A percentile compares a stretch with the other conserved stretches of the same genome.
Conservation (phyloP, 2,113 vertebrate genomes). For the Alces alces region DNA sequence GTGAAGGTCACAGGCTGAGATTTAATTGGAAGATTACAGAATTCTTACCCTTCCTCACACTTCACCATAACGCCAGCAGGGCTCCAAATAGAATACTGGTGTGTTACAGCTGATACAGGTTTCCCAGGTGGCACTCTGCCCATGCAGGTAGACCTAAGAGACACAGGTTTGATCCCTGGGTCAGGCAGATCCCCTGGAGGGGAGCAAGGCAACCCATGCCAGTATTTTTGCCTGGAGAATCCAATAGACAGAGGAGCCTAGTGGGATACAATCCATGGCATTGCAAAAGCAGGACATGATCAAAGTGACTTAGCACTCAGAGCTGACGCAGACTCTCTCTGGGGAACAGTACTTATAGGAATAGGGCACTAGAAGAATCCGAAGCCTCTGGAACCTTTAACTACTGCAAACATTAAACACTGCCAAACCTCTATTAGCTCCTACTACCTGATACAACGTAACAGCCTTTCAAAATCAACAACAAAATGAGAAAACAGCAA, state of each 20-base stretch:
- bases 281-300: background rate
- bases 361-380: background rate
- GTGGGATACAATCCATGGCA: background rate
- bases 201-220: background rate
- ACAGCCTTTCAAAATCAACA: background rate
- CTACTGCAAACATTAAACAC: background rate
- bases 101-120: background rate
- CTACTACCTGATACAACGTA: background rate
- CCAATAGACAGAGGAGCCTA: background rate
- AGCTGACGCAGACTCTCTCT: background rate
- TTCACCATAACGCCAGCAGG: background rate
- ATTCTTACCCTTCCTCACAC: background rate
- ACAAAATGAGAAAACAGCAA: background rate
- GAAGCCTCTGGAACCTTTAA: background rate
- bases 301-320: background rate
- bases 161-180: background rate
- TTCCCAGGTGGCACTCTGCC: background rate
- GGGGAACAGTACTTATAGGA: background rate
- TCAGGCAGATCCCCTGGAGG: background rate
- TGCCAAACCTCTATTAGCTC: background rate
- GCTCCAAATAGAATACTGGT: background rate
- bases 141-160: background rate
- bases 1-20: background rate
- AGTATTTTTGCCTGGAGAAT: background rate
- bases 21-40: accelerated